A percentile compares a stretch with the other conserved stretches of the same genome.
phyloP scores from a whole-genome alignment of 2,888 invertebrate genomes.

The Leucozona laternaria region DNA sequence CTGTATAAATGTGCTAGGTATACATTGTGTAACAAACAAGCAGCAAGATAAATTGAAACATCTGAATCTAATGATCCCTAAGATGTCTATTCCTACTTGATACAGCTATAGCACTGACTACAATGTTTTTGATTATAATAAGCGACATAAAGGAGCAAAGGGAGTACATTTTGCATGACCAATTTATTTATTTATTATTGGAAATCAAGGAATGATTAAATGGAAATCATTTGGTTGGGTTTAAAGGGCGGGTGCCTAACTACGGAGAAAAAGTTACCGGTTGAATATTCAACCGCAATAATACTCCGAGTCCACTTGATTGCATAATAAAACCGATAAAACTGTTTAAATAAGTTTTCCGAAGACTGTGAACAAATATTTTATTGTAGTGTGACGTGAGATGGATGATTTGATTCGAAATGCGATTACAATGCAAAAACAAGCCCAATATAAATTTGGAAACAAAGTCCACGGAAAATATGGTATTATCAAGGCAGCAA shows the following conservation, averaged over 20 bases:
- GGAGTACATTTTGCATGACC: constrained; percentile 9
- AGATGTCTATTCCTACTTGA: neutral
- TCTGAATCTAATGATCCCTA: neutral
- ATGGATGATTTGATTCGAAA: neutral
- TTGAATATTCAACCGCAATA: constrained; percentile 4
- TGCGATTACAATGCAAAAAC: constrained; percentile 31
- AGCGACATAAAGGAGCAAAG: neutral
- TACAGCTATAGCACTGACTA: neutral
- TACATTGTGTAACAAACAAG: neutral
- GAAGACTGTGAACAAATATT: neutral
- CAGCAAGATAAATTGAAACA: neutral
- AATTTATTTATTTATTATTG: constrained; percentile 1
- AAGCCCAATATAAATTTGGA: constrained; percentile 1
- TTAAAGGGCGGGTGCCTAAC: neutral
- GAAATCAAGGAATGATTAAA: constrained; percentile 5
- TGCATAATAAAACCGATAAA: constrained; percentile 17
- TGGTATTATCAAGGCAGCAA: constrained; percentile 33
- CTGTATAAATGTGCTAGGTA: neutral
- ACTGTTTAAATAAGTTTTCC: neutral
- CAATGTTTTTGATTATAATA: neutral
- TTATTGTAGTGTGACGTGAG: neutral
- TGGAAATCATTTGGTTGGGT: neutral
- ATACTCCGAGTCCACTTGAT: neutral
- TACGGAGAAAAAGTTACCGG: neutral
- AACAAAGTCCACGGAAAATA: constrained; percentile 10